Evolutionary conservation across 2,888 invertebrate genomes (phyloP).

Genomic region (Thereva unica): DNA sequence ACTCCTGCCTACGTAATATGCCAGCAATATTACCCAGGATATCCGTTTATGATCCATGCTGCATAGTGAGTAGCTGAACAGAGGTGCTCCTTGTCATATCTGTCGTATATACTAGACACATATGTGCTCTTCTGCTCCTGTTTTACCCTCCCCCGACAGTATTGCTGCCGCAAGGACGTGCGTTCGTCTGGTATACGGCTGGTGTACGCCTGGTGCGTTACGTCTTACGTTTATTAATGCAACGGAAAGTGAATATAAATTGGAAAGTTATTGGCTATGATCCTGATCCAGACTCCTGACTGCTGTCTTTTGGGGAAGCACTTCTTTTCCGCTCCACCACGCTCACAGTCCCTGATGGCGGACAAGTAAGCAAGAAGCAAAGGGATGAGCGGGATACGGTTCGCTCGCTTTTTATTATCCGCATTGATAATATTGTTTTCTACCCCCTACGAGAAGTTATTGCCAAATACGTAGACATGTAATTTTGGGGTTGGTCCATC

Average conservation of each 20-base stretch:
- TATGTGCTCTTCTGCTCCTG: constrained; percentile 5
- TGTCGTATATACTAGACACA: neutral
- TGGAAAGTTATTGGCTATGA: constrained; percentile 35
- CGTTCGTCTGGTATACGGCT: neutral
- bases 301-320: neutral
- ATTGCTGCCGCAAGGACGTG: constrained; percentile 4
- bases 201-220: constrained; percentile 8
- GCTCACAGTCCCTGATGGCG: neutral
- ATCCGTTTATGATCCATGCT: constrained; percentile 27
- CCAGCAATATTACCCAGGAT: constrained; percentile 27
- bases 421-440: constrained; percentile 23
- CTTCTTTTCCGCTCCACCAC: constrained; percentile 2
- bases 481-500: constrained; percentile 2
- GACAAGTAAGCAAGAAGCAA: constrained; percentile 4
- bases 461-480: constrained; percentile 18
- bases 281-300: constrained; percentile 3
- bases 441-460: constrained; percentile 12
- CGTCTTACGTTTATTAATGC: constrained; percentile 38
- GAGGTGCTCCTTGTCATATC: constrained; percentile 23
- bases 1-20: neutral
- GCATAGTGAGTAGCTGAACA: constrained; percentile 3
- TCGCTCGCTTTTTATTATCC: constrained; percentile 27
- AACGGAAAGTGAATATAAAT: constrained; percentile 41
- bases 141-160: constrained; percentile 2
- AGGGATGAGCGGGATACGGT: constrained; percentile 10